These are phyloP conservation scores for Machimus rusticus DNA, from an alignment of 2,888 invertebrate genomes.

Conservation along the genomic window DNA sequence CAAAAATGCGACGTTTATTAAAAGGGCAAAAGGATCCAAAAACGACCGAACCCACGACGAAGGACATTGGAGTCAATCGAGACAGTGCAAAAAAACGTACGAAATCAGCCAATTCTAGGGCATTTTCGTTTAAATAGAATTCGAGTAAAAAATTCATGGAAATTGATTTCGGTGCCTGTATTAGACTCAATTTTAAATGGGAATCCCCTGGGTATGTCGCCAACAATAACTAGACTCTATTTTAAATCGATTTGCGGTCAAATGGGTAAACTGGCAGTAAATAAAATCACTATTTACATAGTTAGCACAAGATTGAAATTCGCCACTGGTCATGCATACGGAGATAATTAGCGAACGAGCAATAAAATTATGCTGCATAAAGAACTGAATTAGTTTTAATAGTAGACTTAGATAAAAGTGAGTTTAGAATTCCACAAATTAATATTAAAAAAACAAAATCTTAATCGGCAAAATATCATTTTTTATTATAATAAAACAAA, in stretches of 20 bases:
- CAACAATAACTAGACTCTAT: background rate
- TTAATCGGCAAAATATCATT: constrained; percentile 22
- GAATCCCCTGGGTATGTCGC: background rate
- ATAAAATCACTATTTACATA: background rate
- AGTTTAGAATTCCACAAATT: background rate
- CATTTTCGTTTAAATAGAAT: background rate
- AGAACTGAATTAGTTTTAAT: background rate
- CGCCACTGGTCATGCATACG: no score
- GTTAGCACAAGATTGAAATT: background rate
- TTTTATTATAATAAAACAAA: constrained; percentile 31
- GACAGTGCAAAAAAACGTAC: background rate
- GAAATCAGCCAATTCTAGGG: background rate
- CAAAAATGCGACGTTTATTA: background rate
- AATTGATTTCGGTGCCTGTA: background rate
- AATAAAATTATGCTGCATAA: no score
- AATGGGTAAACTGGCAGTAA: background rate
- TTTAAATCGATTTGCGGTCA: background rate
- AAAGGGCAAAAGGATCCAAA: background rate
- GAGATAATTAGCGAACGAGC: no score
- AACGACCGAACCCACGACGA: background rate
- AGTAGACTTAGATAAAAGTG: background rate
- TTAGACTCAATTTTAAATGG: background rate
- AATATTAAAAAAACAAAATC: background rate
- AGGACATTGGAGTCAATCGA: background rate
- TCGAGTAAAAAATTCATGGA: background rate